Percentiles rank a stretch among this genome's conserved stretches.
Evolutionary conservation across 2,888 invertebrate genomes (phyloP).

Genomic region (Criorhina ranunculi): DNA sequence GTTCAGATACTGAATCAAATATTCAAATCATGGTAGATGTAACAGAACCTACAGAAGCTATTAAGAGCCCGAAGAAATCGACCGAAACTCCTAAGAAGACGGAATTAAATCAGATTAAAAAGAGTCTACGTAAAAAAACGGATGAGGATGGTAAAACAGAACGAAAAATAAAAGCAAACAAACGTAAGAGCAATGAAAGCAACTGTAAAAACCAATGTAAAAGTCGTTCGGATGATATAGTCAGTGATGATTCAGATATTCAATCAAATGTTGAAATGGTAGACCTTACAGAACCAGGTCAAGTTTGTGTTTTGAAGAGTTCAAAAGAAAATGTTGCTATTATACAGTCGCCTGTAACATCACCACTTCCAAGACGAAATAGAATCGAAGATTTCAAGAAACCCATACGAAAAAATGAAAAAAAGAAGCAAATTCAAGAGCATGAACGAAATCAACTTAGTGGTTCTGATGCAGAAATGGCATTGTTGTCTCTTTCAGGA

Average conservation of each 20-base stretch:
- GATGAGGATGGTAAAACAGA: not conserved
- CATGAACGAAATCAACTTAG: not conserved
- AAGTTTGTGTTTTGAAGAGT: not conserved
- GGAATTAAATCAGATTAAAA: not conserved
- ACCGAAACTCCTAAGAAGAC: no score
- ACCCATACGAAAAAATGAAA: not conserved
- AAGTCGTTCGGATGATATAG: not conserved
- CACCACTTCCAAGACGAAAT: constrained; percentile 51
- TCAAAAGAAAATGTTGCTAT: not conserved
- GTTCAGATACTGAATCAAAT: constrained; percentile 2
- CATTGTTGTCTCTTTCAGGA: constrained; percentile 19
- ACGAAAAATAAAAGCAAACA: not conserved
- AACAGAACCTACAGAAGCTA: not conserved
- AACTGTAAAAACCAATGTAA: not conserved
- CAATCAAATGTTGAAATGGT: not conserved
- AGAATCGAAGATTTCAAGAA: constrained; percentile 32
- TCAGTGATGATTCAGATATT: constrained; percentile 34
- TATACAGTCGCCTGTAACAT: not conserved
- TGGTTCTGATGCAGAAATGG: constrained; percentile 9
- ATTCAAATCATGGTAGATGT: constrained; percentile 3
- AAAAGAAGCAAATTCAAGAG: no score
- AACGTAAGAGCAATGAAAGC: not conserved
- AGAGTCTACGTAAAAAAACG: not conserved
- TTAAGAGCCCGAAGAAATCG: no score
- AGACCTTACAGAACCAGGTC: not conserved